phyloP scores from a whole-genome alignment of 1,140 invertebrate genomes.

The Drosophila persimilis region DNA sequence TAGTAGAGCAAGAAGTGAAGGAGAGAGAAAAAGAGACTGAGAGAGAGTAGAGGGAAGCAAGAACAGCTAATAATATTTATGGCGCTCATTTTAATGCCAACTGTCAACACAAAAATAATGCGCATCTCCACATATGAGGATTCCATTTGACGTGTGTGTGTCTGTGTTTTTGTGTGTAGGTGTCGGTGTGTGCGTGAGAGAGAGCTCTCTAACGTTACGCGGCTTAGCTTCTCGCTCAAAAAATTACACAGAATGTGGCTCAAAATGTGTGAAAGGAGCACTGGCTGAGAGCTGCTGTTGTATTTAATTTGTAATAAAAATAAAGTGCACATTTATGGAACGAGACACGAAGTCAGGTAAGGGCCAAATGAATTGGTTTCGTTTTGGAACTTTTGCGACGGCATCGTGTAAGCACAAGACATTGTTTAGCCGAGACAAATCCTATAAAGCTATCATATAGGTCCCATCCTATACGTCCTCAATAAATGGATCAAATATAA shows the following conservation, averaged over 20 bases:
- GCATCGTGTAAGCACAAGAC: no score
- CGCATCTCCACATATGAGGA: constrained; percentile 44
- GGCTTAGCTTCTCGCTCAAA: constrained; percentile 44
- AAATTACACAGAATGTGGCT: constrained; percentile 1
- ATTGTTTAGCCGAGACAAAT: no score
- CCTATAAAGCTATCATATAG: not conserved
- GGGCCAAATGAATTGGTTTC: constrained; percentile 21
- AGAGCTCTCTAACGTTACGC: constrained; percentile 25
- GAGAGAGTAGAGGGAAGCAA: constrained; percentile 19
- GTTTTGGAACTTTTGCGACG: not conserved
- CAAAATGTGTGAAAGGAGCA: not conserved
- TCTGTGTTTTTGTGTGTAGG: not conserved
- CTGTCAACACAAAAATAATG: constrained; percentile 69
- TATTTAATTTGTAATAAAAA: constrained; percentile 77
- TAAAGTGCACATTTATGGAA: constrained; percentile 59
- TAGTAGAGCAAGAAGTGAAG: not conserved
- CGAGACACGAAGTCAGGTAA: constrained; percentile 22
- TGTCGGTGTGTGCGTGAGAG: not conserved
- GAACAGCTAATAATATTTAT: constrained; percentile 76
- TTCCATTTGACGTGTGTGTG: constrained; percentile 30
- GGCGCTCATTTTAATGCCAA: constrained; percentile 75
- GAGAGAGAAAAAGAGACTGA: not conserved
- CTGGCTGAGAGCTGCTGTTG: constrained; percentile 27
- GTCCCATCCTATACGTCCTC: not conserved
- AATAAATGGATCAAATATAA: no score